phyloP scores from a whole-genome alignment of 64 coral and sea anemone species.

The Dendronephthya gigantea region DNA sequence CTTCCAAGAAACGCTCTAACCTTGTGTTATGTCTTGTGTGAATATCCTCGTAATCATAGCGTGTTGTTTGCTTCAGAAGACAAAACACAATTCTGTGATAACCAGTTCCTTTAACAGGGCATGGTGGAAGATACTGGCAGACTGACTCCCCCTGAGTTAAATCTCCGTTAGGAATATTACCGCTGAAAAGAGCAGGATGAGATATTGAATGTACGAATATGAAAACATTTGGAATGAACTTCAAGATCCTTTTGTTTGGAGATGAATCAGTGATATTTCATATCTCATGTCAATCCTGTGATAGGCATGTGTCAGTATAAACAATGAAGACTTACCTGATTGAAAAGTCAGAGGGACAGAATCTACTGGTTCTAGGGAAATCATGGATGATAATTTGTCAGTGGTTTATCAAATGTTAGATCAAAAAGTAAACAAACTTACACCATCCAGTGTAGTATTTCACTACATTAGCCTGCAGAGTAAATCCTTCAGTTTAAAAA shows the following conservation, averaged over 20 bases:
- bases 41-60: slow-evolving; percentile 28
- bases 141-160: slow-evolving; percentile 38
- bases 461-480: too few relatives aligned
- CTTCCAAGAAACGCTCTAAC: neutral
- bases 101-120: slow-evolving; percentile 61
- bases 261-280: too few relatives aligned
- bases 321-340: too few relatives aligned
- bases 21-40: neutral
- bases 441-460: slow-evolving; percentile 89
- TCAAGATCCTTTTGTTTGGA: too few relatives aligned
- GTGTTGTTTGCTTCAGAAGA: slow-evolving; percentile 48
- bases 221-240: too few relatives aligned
- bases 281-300: too few relatives aligned
- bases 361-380: too few relatives aligned
- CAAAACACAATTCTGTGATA: slow-evolving; percentile 88
- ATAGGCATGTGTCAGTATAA: too few relatives aligned
- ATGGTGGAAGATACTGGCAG: slow-evolving; percentile 59
- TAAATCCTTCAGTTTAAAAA: too few relatives aligned
- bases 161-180: slow-evolving; percentile 49
- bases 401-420: neutral
- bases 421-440: slow-evolving; percentile 22
- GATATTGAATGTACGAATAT: neutral
- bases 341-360: too few relatives aligned
- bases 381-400: neutral
- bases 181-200: slow-evolving; percentile 26